Base-by-base conservation (phyloP, 2,888 invertebrate genomes). In the Pyrochroa serraticornis region DNA sequence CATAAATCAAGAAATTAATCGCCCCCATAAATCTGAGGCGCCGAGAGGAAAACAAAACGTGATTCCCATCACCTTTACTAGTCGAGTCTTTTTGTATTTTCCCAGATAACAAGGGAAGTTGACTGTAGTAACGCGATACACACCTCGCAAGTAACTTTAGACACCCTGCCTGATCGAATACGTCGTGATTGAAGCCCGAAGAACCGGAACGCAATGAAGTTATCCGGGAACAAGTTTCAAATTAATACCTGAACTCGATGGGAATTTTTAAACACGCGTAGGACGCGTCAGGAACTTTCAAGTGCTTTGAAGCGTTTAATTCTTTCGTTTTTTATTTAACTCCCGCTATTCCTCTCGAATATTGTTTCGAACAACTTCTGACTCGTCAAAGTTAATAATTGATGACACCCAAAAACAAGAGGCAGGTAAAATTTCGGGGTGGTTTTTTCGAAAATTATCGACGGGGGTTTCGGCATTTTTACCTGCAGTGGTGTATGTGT, bases 401-500 rank as follows among this genome's bases (percentile, higher is more conserved):
- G 35, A 22, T 22, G 5, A 5, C 22, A 22, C 35, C 35, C 35
- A 35, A 6, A 35, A 6, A 10, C 35, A 35, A 44, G 38, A n/a
- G 9, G 48, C 12, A 48, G 48, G n/a, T 12, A 10, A 48, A 34
- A 38, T 34, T 33, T 7, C 44, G 33, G 52, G 52, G 52, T 45
- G 44, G 53, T 53, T 53, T 39, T 53, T 46, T 34, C 22, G 22
- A 30, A 39, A 46, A 53, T 53, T 46, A 46, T 46, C 36, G 49
- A 48, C 44, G 36, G 41, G 32, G 31, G 33, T 43, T 22, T 22
- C 57, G 48, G 49, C 22, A 22, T 54, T 58, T 61, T 42, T 61
- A 61, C 61, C 61, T 61, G 61, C 36, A 36, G 30, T 39, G 49
- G 45, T 39, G 48, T 48, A 47, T 47, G 22, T 32, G 46, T 39